Base-by-base conservation (phyloP, 2,113 vertebrate genomes). In the Tinamus guttatus region DNA sequence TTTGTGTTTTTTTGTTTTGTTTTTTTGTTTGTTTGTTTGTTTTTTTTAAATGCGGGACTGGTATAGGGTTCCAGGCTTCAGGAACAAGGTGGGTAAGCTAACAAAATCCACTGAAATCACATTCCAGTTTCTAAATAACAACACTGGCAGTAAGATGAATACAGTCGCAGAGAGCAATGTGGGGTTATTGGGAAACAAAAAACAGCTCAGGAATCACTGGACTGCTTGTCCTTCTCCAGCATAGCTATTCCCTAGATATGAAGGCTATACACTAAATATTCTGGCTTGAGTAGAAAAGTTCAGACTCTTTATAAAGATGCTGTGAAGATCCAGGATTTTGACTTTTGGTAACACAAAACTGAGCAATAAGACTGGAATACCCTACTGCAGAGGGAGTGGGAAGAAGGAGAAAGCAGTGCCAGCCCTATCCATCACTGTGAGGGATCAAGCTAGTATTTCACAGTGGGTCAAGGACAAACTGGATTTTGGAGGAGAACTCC, bases 361-460 rank as follows among this genome's bases (percentile, higher is more conserved):
- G 27, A 56, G 52, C 52, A 56, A 54, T 56, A 30, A 27, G 14
- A 30, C 16, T 30, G 52, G 27, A 56, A 47, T 13, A 1, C 7
- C 56, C 5, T 43, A 0, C 5, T 81, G 59, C 3, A 2, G 20
- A 30, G 4, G 2, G 56, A 8, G 7, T 56, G 3, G 32, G n/a
- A 32, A 1, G 27, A 45, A 43, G 21, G 3, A 76, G n/a, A 63
- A 75, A 84, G 19, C 7, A 18, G 7, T 15, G 17, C 30, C 20
- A 11, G 16, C 28, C 2, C 17, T 56, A 25, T 19, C 8, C 40
- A 60, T 5, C 4, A n/a, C 2, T 68, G 7, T 13, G 63, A 30
- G 0, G 21, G 3, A 1, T 4, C 45, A 83, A 80, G 8, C 7
- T 10, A 65, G 16, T 69, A 38, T 34, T 84, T 69, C 17, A 43